Evolutionary conservation across 2,113 vertebrate species (phyloP).

Genomic region (Muntiacus reevesi): DNA sequence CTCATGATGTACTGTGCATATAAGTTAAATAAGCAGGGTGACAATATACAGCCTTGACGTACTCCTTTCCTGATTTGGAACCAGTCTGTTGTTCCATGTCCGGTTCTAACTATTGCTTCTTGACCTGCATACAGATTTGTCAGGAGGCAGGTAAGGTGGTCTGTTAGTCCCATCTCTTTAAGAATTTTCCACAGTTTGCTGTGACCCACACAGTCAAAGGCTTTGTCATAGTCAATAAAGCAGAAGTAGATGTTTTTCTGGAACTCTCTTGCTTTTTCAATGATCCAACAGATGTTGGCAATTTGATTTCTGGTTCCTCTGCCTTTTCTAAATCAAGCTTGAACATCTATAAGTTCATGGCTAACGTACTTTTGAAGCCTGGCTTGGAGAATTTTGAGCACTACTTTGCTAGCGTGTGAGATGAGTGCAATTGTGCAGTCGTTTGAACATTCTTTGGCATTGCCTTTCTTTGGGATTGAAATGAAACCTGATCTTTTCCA

Average conservation of each 20-base stretch:
- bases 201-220: not conserved
- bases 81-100: not conserved
- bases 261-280: not conserved
- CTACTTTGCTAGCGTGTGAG: rapidly evolving
- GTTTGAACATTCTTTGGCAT: not conserved
- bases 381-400: not conserved
- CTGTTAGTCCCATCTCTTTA: not conserved
- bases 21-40: not conserved
- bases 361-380: not conserved
- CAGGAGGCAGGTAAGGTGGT: not conserved
- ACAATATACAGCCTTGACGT: not conserved
- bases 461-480: not conserved
- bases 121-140: not conserved
- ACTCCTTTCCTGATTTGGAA: not conserved
- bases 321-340: not conserved
- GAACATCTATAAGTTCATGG: not conserved
- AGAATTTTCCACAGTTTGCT: not conserved
- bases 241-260: not conserved
- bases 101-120: not conserved
- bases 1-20: not conserved
- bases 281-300: not conserved
- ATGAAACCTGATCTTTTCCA: not conserved
- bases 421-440: not conserved
- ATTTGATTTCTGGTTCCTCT: not conserved
- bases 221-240: not conserved